Evolutionary conservation across 2,113 vertebrate species (phyloP), one percentile per base, ranked within the genome.

Genomic region (Muscicapa adusta): DNA sequence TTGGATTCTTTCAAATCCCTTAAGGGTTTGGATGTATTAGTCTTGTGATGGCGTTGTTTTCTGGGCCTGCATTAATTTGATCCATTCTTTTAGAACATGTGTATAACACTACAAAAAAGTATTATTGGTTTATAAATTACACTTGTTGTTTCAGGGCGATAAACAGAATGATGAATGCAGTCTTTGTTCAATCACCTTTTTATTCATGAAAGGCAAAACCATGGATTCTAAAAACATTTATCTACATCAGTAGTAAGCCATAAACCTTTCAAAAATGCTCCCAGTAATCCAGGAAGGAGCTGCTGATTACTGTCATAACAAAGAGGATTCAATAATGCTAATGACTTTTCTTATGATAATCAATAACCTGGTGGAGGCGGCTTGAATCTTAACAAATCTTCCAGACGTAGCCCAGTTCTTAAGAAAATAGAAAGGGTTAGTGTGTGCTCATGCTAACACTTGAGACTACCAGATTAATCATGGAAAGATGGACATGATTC

Each of bases 111-210:
- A 94, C 85, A 90, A 92, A 89, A 93, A 97, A 97, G 97, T 97
- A 97, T 97, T 98, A 98, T 97, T 97, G 96, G 96, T 97, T 98
- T 98, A 97, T 98, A 98, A 98, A 98, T 98, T 98, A 97, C 93
- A 97, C 96, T 97, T 97, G 94, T 97, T 98, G 96, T 97, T 98
- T 98, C 92, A 84, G 95, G 97, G 97, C 92, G 94, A 98, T 98
- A 98, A 98, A 98, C 94, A 93, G 95, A 97, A 98, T 98, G 98
- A 98, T 98, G 94, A 98, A 98, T 98, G 96, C 53, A 94, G 92
- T 96, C 96, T 97, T 98, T 98, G 93, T 97, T 97, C 97, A 97
- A 97, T 98, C 97, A 98, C 97, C 97, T 97, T 98, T 98, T 97
- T 98, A 98, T 97, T 98, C 96, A 98, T 98, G 97, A 97, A 98